phyloP scores from a whole-genome alignment of 2,888 invertebrate genomes.

The Sinentomon sp. region DNA sequence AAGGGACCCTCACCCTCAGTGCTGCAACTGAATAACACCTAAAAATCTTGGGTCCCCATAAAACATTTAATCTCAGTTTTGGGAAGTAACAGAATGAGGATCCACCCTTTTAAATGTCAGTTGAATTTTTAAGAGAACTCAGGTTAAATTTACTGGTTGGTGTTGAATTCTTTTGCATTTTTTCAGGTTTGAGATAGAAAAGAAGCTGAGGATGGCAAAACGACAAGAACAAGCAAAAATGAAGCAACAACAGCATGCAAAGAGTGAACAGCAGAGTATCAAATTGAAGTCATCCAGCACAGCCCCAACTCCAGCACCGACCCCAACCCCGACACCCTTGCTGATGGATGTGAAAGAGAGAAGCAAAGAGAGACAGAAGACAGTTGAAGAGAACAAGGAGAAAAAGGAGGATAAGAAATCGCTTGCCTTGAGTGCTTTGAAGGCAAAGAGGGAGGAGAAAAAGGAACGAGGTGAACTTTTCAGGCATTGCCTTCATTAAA shows the following conservation, averaged over 20 bases:
- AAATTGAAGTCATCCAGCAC: not conserved
- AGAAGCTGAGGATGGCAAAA: constrained; percentile 59
- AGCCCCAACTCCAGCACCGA: not conserved
- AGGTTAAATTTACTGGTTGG: not conserved
- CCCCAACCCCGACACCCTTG: not conserved
- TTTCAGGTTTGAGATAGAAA: constrained; percentile 68
- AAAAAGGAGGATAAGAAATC: constrained; percentile 54
- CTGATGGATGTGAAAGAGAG: constrained; percentile 38
- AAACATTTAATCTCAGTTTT: too few relatives aligned
- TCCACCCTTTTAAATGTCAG: too few relatives aligned
- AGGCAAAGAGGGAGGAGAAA: constrained; percentile 71
- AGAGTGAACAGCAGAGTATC: too few relatives aligned
- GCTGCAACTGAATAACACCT: too few relatives aligned
- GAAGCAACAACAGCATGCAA: constrained; percentile 11
- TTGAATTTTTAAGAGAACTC: constrained; percentile 2
- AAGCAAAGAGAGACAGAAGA: constrained; percentile 62
- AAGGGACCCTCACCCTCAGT: too few relatives aligned
- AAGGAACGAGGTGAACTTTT: constrained; percentile 39
- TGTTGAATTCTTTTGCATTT: constrained; percentile 13
- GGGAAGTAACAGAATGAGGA: too few relatives aligned
- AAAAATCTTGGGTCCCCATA: too few relatives aligned
- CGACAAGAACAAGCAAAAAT: constrained; percentile 36
- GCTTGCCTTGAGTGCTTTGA: constrained; percentile 72
- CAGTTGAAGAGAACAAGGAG: constrained; percentile 55
- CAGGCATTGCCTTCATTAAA: not conserved